These are phyloP conservation scores for Eretmochelys imbricata DNA, from an alignment of 2,113 vertebrate genomes.

Conservation along the genomic window DNA sequence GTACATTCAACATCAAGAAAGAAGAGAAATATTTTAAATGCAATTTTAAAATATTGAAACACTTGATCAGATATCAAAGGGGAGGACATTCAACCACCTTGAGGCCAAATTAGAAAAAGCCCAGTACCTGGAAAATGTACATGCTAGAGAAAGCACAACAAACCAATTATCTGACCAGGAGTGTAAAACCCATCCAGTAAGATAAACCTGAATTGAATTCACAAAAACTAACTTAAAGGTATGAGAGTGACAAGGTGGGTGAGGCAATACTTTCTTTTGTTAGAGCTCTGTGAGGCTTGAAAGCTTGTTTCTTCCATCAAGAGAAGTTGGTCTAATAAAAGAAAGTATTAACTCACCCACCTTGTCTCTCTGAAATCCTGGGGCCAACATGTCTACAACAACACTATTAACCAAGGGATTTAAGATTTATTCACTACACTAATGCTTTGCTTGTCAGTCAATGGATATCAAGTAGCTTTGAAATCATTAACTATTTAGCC, in stretches of 20 bases:
- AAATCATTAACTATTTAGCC: neutral
- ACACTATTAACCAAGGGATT: neutral
- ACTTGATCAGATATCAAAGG: neutral
- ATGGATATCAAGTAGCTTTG: neutral
- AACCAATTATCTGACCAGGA: neutral
- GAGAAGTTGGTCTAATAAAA: neutral
- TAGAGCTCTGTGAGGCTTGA: neutral
- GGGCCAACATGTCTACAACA: neutral
- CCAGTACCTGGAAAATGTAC: neutral
- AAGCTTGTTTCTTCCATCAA: neutral
- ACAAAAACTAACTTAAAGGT: neutral
- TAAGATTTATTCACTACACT: neutral
- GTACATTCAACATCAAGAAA: neutral
- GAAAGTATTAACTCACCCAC: neutral
- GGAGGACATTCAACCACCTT: neutral
- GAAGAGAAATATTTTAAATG: neutral
- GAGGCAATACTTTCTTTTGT: neutral
- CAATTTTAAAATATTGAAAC: neutral
- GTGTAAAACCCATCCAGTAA: neutral
- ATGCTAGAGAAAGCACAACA: neutral
- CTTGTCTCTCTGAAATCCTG: neutral
- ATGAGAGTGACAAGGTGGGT: neutral
- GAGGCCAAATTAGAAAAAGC: neutral
- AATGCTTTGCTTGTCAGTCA: neutral
- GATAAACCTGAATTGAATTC: neutral